phyloP scores from a whole-genome alignment of 2,888 invertebrate species.

The Orthonevra nobilis region DNA sequence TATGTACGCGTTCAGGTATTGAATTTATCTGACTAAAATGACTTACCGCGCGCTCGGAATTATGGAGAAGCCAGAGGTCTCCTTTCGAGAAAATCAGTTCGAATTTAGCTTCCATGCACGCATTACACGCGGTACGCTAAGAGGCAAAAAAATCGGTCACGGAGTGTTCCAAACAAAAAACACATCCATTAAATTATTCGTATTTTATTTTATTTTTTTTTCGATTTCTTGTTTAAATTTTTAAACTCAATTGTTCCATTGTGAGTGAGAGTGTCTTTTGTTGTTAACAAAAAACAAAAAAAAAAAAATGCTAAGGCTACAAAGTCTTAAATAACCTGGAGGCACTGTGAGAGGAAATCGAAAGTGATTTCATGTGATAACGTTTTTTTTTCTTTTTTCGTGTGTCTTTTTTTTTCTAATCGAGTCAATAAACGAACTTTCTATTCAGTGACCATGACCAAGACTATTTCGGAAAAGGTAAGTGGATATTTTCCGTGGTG shows the following conservation, averaged over 20 bases:
- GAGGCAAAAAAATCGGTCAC: not conserved
- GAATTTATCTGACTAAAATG: conserved; percentile 54
- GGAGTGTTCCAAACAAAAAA: no score
- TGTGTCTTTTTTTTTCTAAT: not conserved
- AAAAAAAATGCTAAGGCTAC: conserved; percentile 4
- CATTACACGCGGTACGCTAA: conserved; percentile 43
- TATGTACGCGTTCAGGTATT: conserved; percentile 25
- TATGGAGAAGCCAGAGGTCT: conserved; percentile 58
- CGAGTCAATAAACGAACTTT: not conserved
- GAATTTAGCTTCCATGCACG: conserved; percentile 65
- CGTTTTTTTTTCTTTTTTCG: not conserved
- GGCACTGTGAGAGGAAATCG: no score
- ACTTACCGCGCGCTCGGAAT: conserved; percentile 38
- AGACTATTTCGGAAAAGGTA: conserved; percentile 27
- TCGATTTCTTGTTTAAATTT: not conserved
- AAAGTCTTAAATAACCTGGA: no score
- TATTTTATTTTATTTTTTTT: not conserved
- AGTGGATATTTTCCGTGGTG: no score
- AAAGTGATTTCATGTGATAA: not conserved
- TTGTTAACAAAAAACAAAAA: no score
- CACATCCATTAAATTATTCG: no score
- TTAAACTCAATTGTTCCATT: not conserved
- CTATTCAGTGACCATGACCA: conserved; percentile 6
- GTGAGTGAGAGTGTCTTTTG: not conserved
- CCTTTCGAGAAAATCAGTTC: conserved; percentile 65